Evolutionary conservation across 2,888 invertebrate genomes (phyloP), one percentile per base, ranked within the genome.

Genomic region (Stegana nigrithorax): DNA sequence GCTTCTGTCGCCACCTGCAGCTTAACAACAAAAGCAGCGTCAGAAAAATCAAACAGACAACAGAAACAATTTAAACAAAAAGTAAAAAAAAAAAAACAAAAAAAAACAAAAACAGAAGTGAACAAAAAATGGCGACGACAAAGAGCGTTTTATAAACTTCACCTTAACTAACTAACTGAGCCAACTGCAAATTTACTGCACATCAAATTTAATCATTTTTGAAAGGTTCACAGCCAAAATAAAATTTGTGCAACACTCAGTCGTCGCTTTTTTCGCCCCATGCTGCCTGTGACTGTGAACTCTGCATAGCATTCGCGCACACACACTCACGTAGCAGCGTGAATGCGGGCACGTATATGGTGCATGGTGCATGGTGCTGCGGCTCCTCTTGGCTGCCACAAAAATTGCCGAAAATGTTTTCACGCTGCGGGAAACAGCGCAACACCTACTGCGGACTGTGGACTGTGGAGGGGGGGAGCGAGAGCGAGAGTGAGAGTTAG

Each of bases 181-280:
- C 21, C n/a, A 63, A 69, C 72, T 73, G 71, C 79, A 81, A 82
- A 82, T 82, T 82, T 82, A 81, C 78, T 81, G 68, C 74, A 75
- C 80, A 81, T 82, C 82, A 82, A 81, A 78, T 75, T 80, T 82
- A 82, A 82, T 81, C 82, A 81, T 78, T 82, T 82, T 77, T 82
- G 82, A 82, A 81, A 81, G 78, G 73, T 72, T 55, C 50, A 25
- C 51, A 39, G 60, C 66, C 68, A 64, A 66, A 59, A 59, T 4
- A 45, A 58, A 42, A n/a, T n/a, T n/a, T n/a, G n/a, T n/a, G n/a
- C n/a, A n/a, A n/a, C n/a, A n/a, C n/a, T n/a, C n/a, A n/a, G n/a
- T n/a, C n/a, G n/a, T n/a, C n/a, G n/a, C n/a, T n/a, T n/a, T n/a
- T 72, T 71, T 42, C 47, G 21, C 47, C n/a, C 14, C 36, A 12